Evolutionary conservation across 2,797 vertebrate genomes (phyloP), one percentile per base, ranked within the genome.

Genomic region (Gallinago solitaria): DNA sequence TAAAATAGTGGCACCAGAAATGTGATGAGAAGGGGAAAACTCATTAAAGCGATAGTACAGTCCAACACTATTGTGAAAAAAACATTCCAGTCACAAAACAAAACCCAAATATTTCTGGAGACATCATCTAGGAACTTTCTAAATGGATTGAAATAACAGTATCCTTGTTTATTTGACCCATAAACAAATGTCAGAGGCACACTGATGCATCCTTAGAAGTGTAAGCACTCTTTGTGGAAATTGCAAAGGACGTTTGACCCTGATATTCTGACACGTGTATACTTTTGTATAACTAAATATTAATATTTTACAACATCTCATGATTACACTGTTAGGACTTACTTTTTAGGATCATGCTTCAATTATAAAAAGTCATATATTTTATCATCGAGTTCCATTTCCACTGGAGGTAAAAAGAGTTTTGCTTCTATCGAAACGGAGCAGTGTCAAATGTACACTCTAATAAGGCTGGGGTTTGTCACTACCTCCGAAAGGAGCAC

Each of bases 1-100:
- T 94, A 56, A 89, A 91, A 89, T 50, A 64, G 88, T 87, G 83
- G 35, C 67, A 65, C 56, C 51, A 73, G 77, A 87, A 93, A 93
- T 77, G 30, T 77, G 57, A 92, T 51, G 63, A 93, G 74, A 76
- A 68, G 41, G 54, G 11, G 6, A 80, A 92, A 94, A 43, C 21
- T 16, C n/a, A n/a, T 64, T 77, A 33, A 71, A 95, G 16, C 0
- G 0, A 65, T 43, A 67, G 56, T 67, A 69, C 76, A 93, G 84
- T 73, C 32, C 56, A 94, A 28, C 12, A 37, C 12, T 70, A 14
- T 43, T 70, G 19, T 80, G 71, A n/a, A 84, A 93, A 88, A 73
- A 76, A 3, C 13, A 45, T 67, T 75, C 35, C 57, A 45, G 12
- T 45, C 41, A 30, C 24, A 81, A 76, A 89, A 37, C 51, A 84